Percentiles rank a stretch among this genome's conserved stretches.
Evolutionary conservation across 2,888 invertebrate species (phyloP).

Genomic region (Entomobrya multifasciata): DNA sequence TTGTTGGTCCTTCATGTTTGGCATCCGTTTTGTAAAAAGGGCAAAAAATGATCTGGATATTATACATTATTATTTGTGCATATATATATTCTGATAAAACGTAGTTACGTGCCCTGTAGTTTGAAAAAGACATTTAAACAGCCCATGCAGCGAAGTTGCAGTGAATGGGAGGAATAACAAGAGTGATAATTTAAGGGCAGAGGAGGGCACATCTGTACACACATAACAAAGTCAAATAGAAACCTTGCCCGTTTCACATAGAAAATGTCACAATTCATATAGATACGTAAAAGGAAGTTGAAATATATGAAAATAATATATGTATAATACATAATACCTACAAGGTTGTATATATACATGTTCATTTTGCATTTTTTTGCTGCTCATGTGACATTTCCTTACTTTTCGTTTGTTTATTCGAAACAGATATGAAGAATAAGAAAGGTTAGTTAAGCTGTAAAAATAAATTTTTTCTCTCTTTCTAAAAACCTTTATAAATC

Average conservation of each 20-base stretch:
- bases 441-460: slow-evolving; percentile 70
- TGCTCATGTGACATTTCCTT: slow-evolving; percentile 43
- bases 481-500: too few relatives aligned
- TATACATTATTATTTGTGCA: slow-evolving; percentile 37
- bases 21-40: slow-evolving; percentile 14
- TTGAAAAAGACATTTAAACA: too few relatives aligned
- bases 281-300: too few relatives aligned
- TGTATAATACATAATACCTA: too few relatives aligned
- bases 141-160: too few relatives aligned
- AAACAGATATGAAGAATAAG: slow-evolving; percentile 24
- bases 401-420: slow-evolving; percentile 34
- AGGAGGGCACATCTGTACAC: not conserved
- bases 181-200: slow-evolving; percentile 9
- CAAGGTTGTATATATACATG: slow-evolving; percentile 13
- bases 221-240: not conserved
- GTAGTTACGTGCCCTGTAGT: too few relatives aligned
- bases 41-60: slow-evolving; percentile 55
- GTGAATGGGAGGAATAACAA: slow-evolving; percentile 13
- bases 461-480: slow-evolving; percentile 12
- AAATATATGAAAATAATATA: too few relatives aligned
- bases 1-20: not conserved
- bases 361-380: slow-evolving; percentile 54
- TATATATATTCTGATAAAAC: too few relatives aligned
- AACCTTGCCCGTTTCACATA: slow-evolving; percentile 13
- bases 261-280: slow-evolving; percentile 20